Evolutionary conservation across 2,888 invertebrate species (phyloP), one percentile per base, ranked within the genome.

Genomic region (Geotrupes spiniger): DNA sequence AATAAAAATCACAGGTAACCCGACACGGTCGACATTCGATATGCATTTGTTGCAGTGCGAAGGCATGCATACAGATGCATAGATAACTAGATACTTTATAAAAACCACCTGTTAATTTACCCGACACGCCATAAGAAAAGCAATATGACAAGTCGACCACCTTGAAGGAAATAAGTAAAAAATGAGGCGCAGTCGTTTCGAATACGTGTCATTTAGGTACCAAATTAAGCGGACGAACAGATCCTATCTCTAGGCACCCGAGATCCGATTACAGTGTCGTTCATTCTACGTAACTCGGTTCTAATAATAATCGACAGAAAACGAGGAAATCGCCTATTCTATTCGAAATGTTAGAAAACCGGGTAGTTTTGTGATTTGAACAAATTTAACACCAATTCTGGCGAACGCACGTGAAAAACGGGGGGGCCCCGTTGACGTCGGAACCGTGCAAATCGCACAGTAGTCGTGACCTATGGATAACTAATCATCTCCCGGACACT

Each of bases 221-320:
- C 59, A 62, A 62, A 62, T 62, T 62, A 62, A 61, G 56, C 60
- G 59, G 42, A 57, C 53, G 36, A 58, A 60, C 58, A 21, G 21
- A 21, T 50, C 46, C 55, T 42, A 48, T 51, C 48, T 43, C 17
- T 31, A 40, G 27, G 46, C 40, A 46, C 46, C 40, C 38, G 10
- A 29, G 40, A 46, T 46, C 46, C 17, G 39, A 40, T 46, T 46
- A 46, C 46, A 39, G 26, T 39, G 39, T 39, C 27, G 26, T 39
- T 39, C 26, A 14, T 21, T 26, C 11, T 16, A 11, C 4, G 15
- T 31, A 36, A 36, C 36, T 8, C 12, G 11, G n/a, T 26, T 11
- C 27, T 25, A 26, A 39, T 39, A 26, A 12, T 14, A 26, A 39
- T 26, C 16, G 16, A 12, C n/a, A 16, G 39, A 10, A n/a, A 26